Base-by-base conservation (phyloP, 92 coral and sea anemone genomes). In the Bergia sp. region DNA sequence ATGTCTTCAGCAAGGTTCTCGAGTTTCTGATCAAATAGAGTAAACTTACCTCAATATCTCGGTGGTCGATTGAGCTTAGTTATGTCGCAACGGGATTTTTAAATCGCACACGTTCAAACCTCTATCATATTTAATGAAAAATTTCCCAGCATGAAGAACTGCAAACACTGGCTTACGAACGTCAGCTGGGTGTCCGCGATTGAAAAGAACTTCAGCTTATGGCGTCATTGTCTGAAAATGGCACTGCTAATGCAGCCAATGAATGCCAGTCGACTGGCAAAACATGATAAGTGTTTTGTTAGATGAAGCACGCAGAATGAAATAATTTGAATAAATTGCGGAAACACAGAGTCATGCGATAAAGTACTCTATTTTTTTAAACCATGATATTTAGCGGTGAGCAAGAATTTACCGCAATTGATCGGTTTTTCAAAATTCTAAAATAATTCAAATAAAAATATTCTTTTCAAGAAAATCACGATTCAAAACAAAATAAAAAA, bases 231-330 rank as follows among this genome's bases (percentile, higher is more conserved):
- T 84, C 77, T 44, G 79, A 84, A 84, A 43, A 84, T 45, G 21
- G 79, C 79, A 18, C 64, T 20, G 58, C n/a, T 50, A 38, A 67
- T 21, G 11, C 7, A 84, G 87, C 87, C 87, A 84, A 84, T 84
- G 87, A 71, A 21, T 44, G 79, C 39, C 7, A 43, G 79, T 43
- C 7, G 66, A 84, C 16, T 37, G 55, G 29, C 79, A 47, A 72
- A 72, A 84, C 75, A 69, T 84, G 87, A 69, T 79, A 84, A 84
- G 78, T 84, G 87, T 84, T 84, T 71, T 84, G 87, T 84, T 84
- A 72, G 58, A 45, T 72, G 79, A 84, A 42, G 87, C 87, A 79
- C 45, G 57, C 13, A 72, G 37, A 82, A 82, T 65, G 66, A 72
- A 47, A 84, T 55, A 84, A 84, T 84, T 71, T 84, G 87, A 84